Percentiles rank a stretch among this genome's conserved stretches.
Evolutionary conservation across 2,113 vertebrate genomes (phyloP).

Genomic region (Dasyornis broadbenti): DNA sequence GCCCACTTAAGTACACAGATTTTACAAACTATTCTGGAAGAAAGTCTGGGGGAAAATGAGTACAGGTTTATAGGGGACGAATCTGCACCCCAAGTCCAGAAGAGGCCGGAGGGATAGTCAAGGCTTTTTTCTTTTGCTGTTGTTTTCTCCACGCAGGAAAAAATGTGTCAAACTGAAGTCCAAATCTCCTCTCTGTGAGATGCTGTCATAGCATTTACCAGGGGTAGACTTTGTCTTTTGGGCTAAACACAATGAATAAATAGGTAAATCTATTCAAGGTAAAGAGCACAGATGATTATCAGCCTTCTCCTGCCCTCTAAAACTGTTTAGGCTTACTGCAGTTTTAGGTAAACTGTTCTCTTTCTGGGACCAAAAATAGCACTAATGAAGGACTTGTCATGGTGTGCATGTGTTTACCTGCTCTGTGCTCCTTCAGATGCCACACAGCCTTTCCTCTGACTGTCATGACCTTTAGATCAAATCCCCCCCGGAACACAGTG

Average conservation of each 20-base stretch:
- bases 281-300: neutral
- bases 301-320: neutral
- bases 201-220: neutral
- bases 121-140: neutral
- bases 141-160: neutral
- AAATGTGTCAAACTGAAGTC: neutral
- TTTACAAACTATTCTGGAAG: neutral
- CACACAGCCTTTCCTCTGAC: neutral
- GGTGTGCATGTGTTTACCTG: neutral
- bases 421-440: neutral
- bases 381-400: neutral
- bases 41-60: neutral
- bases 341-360: neutral
- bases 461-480: neutral
- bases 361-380: neutral
- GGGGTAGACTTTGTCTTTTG: neutral
- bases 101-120: neutral
- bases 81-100: neutral
- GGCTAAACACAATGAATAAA: neutral
- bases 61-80: neutral
- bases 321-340: neutral
- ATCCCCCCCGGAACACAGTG: rapidly evolving
- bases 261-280: neutral
- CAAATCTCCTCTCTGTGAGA: neutral
- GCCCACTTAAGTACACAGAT: neutral